Conservation (phyloP, 1,140 invertebrate species). For the Sycophila sp. region DNA sequence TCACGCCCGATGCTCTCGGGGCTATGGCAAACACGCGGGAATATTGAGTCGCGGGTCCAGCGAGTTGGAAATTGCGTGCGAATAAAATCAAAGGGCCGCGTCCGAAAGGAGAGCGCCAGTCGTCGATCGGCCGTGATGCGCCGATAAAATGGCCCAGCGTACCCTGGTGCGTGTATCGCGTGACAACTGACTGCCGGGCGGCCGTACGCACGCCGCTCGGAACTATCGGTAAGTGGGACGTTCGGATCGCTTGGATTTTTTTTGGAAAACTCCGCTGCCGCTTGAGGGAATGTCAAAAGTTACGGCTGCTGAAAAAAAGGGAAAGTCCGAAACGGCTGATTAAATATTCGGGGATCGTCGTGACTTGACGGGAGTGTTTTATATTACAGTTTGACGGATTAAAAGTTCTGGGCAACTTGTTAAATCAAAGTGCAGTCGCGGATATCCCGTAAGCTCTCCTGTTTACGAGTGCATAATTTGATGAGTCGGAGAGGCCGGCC, state of each 20-base stretch:
- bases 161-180: background rate
- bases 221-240: no score
- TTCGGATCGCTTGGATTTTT: no score
- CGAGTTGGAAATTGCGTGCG: conserved; percentile 43
- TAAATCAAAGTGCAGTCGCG: no score
- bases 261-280: no score
- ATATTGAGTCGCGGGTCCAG: conserved; percentile 37
- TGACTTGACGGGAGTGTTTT: background rate
- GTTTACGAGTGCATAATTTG: no score
- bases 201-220: background rate
- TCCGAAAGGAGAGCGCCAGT: conserved; percentile 54
- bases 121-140: conserved; percentile 56
- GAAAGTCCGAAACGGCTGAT: background rate
- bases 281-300: no score
- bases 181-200: background rate
- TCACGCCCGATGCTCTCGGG: background rate
- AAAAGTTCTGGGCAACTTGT: no score
- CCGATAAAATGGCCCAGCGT: conserved; percentile 55
- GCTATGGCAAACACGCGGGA: conserved; percentile 42
- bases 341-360: background rate
- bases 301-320: no score
- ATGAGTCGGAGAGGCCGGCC: no score
- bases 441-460: no score
- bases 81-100: conserved; percentile 29
- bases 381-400: no score